Evolutionary conservation across 2,888 invertebrate species (phyloP), one percentile per base, ranked within the genome.

Genomic region (Germaria angustata): DNA sequence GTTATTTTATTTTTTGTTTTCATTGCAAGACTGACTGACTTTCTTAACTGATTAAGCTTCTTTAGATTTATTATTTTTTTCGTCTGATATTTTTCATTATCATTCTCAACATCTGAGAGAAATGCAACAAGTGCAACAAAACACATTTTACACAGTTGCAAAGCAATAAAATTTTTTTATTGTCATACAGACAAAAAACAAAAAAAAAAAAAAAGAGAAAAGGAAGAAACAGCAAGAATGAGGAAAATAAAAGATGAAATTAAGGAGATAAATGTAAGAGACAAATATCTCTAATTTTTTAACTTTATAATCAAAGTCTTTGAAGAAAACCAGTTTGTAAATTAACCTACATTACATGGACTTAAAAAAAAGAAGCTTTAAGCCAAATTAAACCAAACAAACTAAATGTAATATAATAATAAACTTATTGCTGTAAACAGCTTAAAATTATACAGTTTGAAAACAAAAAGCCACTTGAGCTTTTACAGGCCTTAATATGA

Each of bases 261-360:
- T 15, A 20, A 51, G 15, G 4, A 65, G 13, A 28, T 6, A 51
- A 9, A 39, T 17, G n/a, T 32, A 28, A 44, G n/a, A 41, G 39
- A 44, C 24, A 22, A 59, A 51, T 34, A 34, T 41, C 34, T 11
- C 1, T 46, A 71, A 51, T 3, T 69, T 46, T 75, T 46, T 49
- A 59, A 61, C 41, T 57, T 36, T 53, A 51, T 59, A 71, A 49
- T 57, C 24, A 65, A 57, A 66, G 76, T 81, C 65, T 61, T 17
- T 34, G 46, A 13, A 69, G 9, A 69, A 78, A 82, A 82, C 82
- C 78, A 79, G 82, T 82, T 79, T 22, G 44, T 59, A 82, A 79
- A 82, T 82, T 82, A 82, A 82, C 82, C 82, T 78, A 82, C 82
- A 82, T 82, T 82, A 66, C 71, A 75, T 2, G 32, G 73, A 28